These are phyloP conservation scores for Octodonta nipae DNA, from an alignment of 2,888 invertebrate genomes.

Conservation along the genomic window DNA sequence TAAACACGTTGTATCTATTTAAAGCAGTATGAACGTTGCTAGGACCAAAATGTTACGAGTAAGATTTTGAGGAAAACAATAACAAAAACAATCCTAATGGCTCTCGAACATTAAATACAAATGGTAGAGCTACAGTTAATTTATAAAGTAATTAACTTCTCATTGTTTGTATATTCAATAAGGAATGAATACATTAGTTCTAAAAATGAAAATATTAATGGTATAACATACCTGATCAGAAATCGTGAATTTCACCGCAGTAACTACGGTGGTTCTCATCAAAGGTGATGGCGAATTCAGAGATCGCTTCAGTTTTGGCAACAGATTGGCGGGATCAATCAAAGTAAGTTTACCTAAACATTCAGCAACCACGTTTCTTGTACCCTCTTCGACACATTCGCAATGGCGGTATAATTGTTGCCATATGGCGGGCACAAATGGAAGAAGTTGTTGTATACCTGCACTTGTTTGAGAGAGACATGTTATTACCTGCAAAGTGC, in stretches of 20 bases:
- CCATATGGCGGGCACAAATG: slow-evolving; percentile 84
- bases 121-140: too few species aligned
- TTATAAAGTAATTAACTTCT: too few species aligned
- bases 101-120: too few species aligned
- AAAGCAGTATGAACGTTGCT: too few species aligned
- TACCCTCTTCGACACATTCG: slow-evolving; percentile 94
- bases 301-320: slow-evolving; percentile 78
- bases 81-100: too few species aligned
- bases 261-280: slow-evolving; percentile 90
- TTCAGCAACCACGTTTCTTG: slow-evolving; percentile 96
- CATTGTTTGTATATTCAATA: too few species aligned
- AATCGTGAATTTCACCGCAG: slow-evolving; percentile 96
- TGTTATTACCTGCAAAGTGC: slow-evolving; percentile 57
- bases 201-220: slow-evolving; percentile 7
- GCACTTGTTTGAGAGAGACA: slow-evolving; percentile 63
- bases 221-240: slow-evolving; percentile 66
- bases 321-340: slow-evolving; percentile 73
- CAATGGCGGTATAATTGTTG: slow-evolving; percentile 84
- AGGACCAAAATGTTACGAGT: too few species aligned
- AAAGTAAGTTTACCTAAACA: slow-evolving; percentile 92
- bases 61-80: too few species aligned
- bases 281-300: slow-evolving; percentile 67
- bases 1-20: too few species aligned
- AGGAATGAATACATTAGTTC: too few species aligned
- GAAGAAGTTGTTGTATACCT: slow-evolving; percentile 62